Evolutionary conservation across 2,113 vertebrate genomes (phyloP).

Genomic region (Gymnocephalus cernua): DNA sequence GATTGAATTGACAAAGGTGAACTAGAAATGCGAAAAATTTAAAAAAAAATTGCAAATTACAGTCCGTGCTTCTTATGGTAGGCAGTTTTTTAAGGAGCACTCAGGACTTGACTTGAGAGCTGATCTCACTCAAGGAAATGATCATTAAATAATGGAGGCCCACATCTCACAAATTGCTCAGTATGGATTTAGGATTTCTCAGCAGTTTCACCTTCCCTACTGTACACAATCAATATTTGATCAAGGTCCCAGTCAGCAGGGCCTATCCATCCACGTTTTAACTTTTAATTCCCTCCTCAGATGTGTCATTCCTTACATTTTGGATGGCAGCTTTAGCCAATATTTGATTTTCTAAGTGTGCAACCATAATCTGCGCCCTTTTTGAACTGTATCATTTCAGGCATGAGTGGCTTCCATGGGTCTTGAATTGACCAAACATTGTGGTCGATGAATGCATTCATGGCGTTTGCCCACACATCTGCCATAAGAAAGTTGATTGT

Average conservation of each 20-base stretch:
- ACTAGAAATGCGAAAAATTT: constrained; percentile 68
- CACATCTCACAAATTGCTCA: constrained; percentile 48
- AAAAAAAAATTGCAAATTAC: constrained; percentile 71
- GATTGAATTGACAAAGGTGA: constrained; percentile 47
- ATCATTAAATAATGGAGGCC: constrained; percentile 76
- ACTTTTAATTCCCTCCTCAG: constrained; percentile 55
- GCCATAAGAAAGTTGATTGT: neutral
- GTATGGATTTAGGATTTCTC: constrained; percentile 67
- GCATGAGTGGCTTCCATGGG: constrained; percentile 33
- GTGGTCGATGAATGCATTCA: constrained; percentile 15
- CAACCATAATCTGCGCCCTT: constrained; percentile 39
- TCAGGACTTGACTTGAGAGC: constrained; percentile 46
- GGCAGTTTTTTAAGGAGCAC: constrained; percentile 61
- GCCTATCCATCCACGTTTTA: constrained; percentile 47
- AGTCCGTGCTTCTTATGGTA: constrained; percentile 52
- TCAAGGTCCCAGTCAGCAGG: constrained; percentile 60
- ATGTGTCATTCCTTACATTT: constrained; percentile 54
- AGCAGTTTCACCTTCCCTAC: constrained; percentile 67
- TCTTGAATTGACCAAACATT: constrained; percentile 6
- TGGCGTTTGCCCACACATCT: neutral
- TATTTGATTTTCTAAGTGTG: constrained; percentile 72
- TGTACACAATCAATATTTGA: constrained; percentile 81
- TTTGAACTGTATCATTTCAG: constrained; percentile 66
- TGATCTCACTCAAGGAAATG: constrained; percentile 57
- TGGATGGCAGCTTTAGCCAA: constrained; percentile 57